Base-by-base conservation (phyloP, 35 echinoderm and acorn worm genomes). In the Ophioderma brevispina region DNA sequence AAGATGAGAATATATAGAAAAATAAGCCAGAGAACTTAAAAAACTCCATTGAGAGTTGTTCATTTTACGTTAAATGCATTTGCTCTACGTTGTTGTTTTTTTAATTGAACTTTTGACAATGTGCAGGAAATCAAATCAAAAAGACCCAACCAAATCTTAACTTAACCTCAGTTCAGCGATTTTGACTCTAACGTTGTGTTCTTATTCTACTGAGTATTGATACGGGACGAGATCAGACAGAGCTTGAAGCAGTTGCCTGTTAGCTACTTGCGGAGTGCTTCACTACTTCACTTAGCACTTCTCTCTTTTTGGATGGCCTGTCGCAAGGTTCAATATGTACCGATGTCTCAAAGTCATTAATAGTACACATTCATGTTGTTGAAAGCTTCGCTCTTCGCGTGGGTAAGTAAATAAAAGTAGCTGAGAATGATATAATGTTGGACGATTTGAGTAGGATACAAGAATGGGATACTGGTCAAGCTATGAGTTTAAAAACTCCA, bases 261-360 rank as follows among this genome's bases (percentile, higher is more conserved):
- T 39, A 76, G 8, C 41, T 64, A 13, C 84, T 89, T 39, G 96
- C 92, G 85, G 84, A 21, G 80, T 98, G 35, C 37, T 98, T 14
- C 96, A 98, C 52, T 98, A 98, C 40, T 98, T 98, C 46, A 85
- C 85, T 75, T 98, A 0, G 80, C 96, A 0, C 84, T 92, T 0
- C 81, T 98, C 39, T n/a, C n/a, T n/a, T 79, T 89, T 32, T 98
- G 96, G 96, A 98, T 98, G 96, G 96, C n/a, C 85, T 0, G 96
- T 92, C 0, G 96, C 94, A 77, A 92, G 92, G 30, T 77, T 79
- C 59, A 98, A 98, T 63, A 91, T 98, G 85, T 98, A 98, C 76
- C 82, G 92, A 35, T 81, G 94, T 21, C 82, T 98, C 35, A 85
- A 85, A 63, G 82, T 85, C 21, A 35, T 85, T 52, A 85, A 85